Percentiles rank a stretch among this genome's conserved stretches.
These are phyloP conservation scores for Caenorhabditis plicata DNA, from an alignment of 2,888 invertebrate species.

Conservation along the genomic window DNA sequence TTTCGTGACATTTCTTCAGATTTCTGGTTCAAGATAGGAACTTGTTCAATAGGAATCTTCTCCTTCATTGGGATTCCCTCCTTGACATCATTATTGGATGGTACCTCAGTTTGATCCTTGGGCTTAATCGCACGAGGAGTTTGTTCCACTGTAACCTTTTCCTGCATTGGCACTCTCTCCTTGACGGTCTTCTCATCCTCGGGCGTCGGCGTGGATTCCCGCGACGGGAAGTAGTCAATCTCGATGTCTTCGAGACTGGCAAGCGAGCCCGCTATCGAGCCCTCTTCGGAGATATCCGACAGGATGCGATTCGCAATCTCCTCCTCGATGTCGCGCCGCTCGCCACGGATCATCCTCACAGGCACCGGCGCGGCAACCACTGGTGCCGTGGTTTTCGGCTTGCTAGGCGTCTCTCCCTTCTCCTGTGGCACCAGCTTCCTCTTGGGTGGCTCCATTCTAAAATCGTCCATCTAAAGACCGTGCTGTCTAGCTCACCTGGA, in stretches of 20 bases:
- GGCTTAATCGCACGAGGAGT: no score
- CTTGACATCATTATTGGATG: no score
- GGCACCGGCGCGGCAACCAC: no score
- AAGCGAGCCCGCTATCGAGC: slow-evolving; percentile 58
- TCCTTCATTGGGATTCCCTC: no score
- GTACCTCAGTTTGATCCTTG: no score
- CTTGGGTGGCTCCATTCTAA: slow-evolving; percentile 17
- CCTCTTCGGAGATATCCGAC: slow-evolving; percentile 64
- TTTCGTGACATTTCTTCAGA: no score
- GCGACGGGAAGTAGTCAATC: slow-evolving; percentile 32
- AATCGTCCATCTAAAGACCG: slow-evolving; percentile 17
- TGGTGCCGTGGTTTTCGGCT: no score
- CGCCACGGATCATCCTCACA: slow-evolving; percentile 60
- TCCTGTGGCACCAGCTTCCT: slow-evolving; percentile 46
- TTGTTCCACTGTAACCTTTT: no score
- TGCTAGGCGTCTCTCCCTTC: slow-evolving; percentile 46
- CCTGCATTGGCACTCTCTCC: no score
- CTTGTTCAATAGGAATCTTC: no score
- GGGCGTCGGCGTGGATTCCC: slow-evolving; percentile 9
- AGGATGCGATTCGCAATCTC: slow-evolving; percentile 65
- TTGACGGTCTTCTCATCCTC: slow-evolving; percentile 8
- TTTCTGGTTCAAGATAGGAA: no score
- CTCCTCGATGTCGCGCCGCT: slow-evolving; percentile 62
- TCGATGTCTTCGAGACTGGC: slow-evolving; percentile 58
- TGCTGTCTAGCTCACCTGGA: slow-evolving; percentile 32